Conservation (phyloP, 2,888 invertebrate genomes). For the Agelastica alni region DNA sequence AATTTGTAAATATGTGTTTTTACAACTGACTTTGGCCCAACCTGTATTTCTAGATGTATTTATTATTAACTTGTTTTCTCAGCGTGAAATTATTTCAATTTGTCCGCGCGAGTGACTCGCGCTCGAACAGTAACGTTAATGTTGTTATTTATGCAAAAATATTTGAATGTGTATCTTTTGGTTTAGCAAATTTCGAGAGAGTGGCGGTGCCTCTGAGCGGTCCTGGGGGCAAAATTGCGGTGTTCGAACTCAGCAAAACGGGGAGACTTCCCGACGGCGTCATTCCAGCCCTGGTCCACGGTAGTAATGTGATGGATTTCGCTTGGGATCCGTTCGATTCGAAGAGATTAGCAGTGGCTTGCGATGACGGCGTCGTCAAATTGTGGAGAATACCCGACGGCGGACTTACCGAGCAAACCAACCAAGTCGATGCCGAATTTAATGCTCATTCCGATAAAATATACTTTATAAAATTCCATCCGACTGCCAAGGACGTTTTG, state of each 20-base stretch:
- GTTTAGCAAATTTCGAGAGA: conserved; percentile 77
- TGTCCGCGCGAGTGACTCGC: too few relatives aligned
- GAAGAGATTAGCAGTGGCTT: conserved; percentile 74
- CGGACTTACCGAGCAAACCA: conserved; percentile 76
- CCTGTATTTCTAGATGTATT: too few relatives aligned
- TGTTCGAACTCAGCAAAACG: conserved; percentile 79
- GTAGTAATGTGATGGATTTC: conserved; percentile 88
- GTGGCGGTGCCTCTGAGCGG: conserved; percentile 91
- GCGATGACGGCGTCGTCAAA: conserved; percentile 75
- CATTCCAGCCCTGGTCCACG: conserved; percentile 86
- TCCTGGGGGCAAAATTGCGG: conserved; percentile 86
- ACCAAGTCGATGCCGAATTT: conserved; percentile 69
- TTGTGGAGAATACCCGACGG: conserved; percentile 51
- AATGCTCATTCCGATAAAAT: conserved; percentile 90
- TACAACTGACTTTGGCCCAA: too few relatives aligned
- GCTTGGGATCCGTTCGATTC: conserved; percentile 92
- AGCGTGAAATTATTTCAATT: too few relatives aligned
- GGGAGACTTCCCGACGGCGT: conserved; percentile 80
- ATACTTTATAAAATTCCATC: conserved; percentile 89
- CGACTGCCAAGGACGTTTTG: conserved; percentile 82
- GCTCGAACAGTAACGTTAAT: too few relatives aligned
- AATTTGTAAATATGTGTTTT: too few relatives aligned
- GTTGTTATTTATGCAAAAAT: background rate
- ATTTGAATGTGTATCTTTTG: conserved; percentile 9
- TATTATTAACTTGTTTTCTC: too few relatives aligned